phyloP scores from a whole-genome alignment of 2,797 vertebrate genomes.

The Pogoniulus pusillus region DNA sequence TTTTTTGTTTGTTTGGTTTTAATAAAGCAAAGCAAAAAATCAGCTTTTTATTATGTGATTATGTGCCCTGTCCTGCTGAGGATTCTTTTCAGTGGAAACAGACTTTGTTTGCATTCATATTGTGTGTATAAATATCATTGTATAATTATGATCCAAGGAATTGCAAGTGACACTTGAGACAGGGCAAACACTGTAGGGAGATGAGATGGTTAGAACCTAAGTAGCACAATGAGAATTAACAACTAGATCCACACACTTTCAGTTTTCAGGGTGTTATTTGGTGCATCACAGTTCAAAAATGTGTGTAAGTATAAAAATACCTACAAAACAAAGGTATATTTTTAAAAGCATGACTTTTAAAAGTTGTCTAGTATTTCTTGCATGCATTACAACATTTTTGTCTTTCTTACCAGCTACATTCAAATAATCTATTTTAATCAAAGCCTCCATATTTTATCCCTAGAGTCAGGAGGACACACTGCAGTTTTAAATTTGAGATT shows the following conservation, averaged over 20 bases:
- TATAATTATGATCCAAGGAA: constrained; percentile 9
- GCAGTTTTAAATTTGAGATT: constrained; percentile 24
- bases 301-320: neutral
- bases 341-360: neutral
- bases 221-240: neutral
- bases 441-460: neutral
- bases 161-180: constrained; percentile 21
- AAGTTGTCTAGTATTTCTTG: constrained; percentile 9
- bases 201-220: neutral
- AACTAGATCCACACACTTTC: neutral
- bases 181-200: neutral
- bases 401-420: neutral
- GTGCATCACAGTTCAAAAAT: neutral
- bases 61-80: neutral
- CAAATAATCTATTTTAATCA: neutral
- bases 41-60: neutral
- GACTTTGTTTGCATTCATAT: constrained; percentile 19
- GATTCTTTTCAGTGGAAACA: constrained; percentile 9
- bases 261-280: neutral
- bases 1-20: neutral
- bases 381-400: neutral
- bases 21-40: neutral
- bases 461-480: neutral
- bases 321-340: neutral
- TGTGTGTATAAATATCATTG: neutral